These are phyloP conservation scores for Chaetodon trifasciatus DNA, from an alignment of 2,797 vertebrate species.

Conservation along the genomic window DNA sequence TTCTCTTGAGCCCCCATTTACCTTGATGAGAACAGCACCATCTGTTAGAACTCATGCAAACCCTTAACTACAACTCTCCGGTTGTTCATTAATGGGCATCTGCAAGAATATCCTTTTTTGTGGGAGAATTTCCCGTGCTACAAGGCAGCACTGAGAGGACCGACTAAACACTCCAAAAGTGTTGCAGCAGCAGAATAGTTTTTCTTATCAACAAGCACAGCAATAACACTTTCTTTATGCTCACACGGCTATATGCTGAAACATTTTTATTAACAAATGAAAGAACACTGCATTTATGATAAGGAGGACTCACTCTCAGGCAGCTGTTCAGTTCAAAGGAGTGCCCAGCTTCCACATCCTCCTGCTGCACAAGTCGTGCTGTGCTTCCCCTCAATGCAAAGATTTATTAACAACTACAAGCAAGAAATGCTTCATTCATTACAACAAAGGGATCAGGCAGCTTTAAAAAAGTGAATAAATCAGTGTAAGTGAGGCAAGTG, in stretches of 20 bases:
- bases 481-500: constrained; percentile 3
- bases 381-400: constrained; percentile 25
- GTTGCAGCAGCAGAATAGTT: constrained; percentile 29
- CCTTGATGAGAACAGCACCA: constrained; percentile 43
- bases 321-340: constrained; percentile 17
- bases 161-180: neutral
- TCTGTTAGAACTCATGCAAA: constrained; percentile 46
- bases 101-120: neutral
- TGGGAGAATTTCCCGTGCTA: neutral
- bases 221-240: neutral
- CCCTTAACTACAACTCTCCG: constrained; percentile 4
- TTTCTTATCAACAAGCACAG: constrained; percentile 15
- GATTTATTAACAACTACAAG: constrained; percentile 19
- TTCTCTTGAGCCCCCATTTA: constrained; percentile 36
- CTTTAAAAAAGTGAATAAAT: constrained; percentile 46
- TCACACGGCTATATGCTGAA: constrained; percentile 22
- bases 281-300: constrained; percentile 5
- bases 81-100: constrained; percentile 20
- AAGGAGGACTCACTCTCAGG: constrained; percentile 4
- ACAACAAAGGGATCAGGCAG: constrained; percentile 20
- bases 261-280: constrained; percentile 28
- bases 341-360: constrained; percentile 8
- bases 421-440: constrained; percentile 25
- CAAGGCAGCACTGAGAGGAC: neutral
- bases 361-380: constrained; percentile 22